These are phyloP conservation scores for Ursus arctos DNA, from an alignment of 2,113 vertebrate genomes.

Conservation along the genomic window DNA sequence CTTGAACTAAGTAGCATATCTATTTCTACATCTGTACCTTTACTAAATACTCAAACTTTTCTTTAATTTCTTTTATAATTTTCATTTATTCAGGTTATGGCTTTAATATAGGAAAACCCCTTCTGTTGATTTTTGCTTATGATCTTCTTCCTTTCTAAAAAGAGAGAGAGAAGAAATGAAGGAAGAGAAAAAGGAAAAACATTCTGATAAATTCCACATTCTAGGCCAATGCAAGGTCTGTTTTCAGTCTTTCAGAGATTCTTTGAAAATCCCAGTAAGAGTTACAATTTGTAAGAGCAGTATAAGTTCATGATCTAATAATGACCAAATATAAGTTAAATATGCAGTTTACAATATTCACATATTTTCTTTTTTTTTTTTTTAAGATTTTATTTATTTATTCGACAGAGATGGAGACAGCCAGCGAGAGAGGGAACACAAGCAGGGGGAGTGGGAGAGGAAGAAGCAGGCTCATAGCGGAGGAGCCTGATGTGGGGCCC, in stretches of 20 bases:
- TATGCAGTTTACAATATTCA: neutral
- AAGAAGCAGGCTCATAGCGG: too few species aligned
- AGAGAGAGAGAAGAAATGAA: neutral
- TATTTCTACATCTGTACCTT: neutral
- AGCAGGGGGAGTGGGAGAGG: too few species aligned
- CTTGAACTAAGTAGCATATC: neutral
- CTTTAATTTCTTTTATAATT: neutral
- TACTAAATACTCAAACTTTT: neutral
- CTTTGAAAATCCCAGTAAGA: neutral
- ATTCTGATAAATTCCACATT: neutral
- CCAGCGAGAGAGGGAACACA: too few species aligned
- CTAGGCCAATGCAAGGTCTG: neutral
- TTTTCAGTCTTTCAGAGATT: neutral
- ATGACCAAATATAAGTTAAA: neutral
- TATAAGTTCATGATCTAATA: neutral
- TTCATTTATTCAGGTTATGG: neutral
- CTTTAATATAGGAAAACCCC: neutral
- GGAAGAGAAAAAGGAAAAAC: neutral
- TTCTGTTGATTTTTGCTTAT: neutral
- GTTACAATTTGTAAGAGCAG: neutral
- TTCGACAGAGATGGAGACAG: too few species aligned
- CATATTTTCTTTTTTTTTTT: too few species aligned
- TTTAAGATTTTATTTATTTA: too few species aligned
- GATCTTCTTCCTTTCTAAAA: constrained; percentile 1
- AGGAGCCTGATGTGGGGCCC: too few species aligned